A percentile compares a stretch with the other conserved stretches of the same genome.
Evolutionary conservation across 2,888 invertebrate genomes (phyloP).

Genomic region (Agelastica alni): DNA sequence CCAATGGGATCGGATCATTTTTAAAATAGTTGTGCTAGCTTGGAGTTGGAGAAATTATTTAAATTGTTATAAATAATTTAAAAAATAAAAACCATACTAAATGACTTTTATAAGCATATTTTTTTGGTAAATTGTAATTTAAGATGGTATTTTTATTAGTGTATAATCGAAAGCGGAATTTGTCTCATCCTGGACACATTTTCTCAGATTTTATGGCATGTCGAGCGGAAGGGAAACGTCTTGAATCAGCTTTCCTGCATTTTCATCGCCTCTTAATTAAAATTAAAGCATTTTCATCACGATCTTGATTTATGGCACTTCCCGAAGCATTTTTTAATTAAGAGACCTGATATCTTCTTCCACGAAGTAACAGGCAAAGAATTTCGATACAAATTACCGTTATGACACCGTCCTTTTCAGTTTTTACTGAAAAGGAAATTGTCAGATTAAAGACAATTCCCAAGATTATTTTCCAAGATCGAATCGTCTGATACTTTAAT

Average conservation of each 20-base stretch:
- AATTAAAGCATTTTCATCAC: slow-evolving; percentile 26
- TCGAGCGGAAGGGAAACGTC: slow-evolving; percentile 7
- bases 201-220: slow-evolving; percentile 10
- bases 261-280: slow-evolving; percentile 27
- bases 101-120: no score
- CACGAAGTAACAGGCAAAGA: slow-evolving; percentile 1
- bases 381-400: slow-evolving; percentile 14
- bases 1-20: no score
- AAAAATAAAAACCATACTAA: no score
- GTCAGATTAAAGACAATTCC: neutral
- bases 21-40: no score
- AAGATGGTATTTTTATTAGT: neutral
- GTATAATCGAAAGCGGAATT: slow-evolving; percentile 2
- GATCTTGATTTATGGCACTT: slow-evolving; percentile 29
- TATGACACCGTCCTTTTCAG: neutral
- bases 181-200: slow-evolving; percentile 1
- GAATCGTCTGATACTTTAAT: no score
- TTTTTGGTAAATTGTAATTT: no score
- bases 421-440: neutral
- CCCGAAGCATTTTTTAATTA: slow-evolving; percentile 29
- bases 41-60: no score
- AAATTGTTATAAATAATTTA: no score
- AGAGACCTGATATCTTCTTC: slow-evolving; percentile 19
- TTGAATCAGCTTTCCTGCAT: slow-evolving; percentile 19
- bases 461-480: neutral